phyloP scores from a whole-genome alignment of 2,113 vertebrate genomes.

The Oreocharis arfaki region DNA sequence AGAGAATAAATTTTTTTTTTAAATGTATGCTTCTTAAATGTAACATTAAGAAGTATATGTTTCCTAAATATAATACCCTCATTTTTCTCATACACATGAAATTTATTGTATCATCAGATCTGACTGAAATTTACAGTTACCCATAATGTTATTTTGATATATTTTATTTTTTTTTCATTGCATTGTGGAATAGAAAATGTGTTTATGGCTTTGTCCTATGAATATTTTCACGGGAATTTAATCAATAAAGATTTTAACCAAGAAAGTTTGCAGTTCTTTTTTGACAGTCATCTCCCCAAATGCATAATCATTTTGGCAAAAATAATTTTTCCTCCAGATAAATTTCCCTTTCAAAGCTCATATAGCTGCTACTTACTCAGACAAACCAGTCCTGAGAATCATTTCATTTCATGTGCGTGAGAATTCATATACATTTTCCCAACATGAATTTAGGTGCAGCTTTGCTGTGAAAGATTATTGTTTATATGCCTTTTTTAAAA shows the following conservation, averaged over 20 bases:
- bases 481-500: conserved; percentile 30
- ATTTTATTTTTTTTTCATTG: neutral
- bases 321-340: conserved; percentile 36
- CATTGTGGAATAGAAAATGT: conserved; percentile 1
- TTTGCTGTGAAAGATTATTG: conserved; percentile 47
- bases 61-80: conserved; percentile 32
- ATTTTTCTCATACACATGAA: conserved; percentile 9
- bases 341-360: conserved; percentile 24
- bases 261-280: conserved; percentile 23
- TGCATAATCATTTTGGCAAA: conserved; percentile 48
- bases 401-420: conserved; percentile 9
- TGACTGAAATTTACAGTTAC: conserved; percentile 52
- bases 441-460: neutral
- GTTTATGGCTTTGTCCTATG: conserved; percentile 12
- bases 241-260: conserved; percentile 43
- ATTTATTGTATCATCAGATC: neutral
- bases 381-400: neutral
- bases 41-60: neutral
- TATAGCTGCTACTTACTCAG: conserved; percentile 13
- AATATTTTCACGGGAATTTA: conserved; percentile 30
- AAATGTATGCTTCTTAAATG: conserved; percentile 24
- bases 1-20: conserved; percentile 24
- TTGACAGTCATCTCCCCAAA: conserved; percentile 17
- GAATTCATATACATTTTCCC: neutral
- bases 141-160: conserved; percentile 29